These are phyloP conservation scores for Peromyscus californicus DNA, from an alignment of 2,113 vertebrate species.

Conservation along the genomic window DNA sequence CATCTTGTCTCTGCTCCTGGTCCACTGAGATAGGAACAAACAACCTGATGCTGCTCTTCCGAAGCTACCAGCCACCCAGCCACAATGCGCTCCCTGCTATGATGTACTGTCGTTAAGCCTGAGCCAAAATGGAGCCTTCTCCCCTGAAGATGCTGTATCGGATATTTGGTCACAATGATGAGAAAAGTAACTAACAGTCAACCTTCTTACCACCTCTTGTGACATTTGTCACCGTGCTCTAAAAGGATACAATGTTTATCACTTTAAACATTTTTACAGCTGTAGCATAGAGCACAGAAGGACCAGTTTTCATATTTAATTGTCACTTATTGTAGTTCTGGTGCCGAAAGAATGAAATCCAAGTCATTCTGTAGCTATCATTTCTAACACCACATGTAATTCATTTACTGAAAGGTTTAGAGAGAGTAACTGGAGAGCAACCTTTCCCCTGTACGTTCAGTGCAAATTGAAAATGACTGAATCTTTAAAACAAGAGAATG, in stretches of 20 bases:
- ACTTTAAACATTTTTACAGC: not conserved
- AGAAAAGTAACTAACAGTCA: not conserved
- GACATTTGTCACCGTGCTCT: not conserved
- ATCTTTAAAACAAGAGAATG: constrained; percentile 35
- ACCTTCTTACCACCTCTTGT: not conserved
- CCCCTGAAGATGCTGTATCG: not conserved
- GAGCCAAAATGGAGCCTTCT: not conserved
- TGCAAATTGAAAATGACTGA: constrained; percentile 44
- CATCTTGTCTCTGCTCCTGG: not conserved
- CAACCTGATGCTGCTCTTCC: no score
- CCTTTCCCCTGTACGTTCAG: not conserved
- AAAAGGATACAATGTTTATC: not conserved
- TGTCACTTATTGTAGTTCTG: not conserved
- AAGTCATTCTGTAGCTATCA: constrained; percentile 39
- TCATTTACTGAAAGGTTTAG: constrained; percentile 50
- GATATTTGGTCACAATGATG: no score
- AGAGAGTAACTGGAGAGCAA: not conserved
- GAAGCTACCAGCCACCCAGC: not conserved
- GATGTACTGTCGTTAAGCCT: not conserved
- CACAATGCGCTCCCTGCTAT: not conserved
- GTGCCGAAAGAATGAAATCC: not conserved
- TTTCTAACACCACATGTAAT: not conserved
- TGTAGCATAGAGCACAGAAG: not conserved
- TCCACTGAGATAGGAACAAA: not conserved
- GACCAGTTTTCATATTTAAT: not conserved